phyloP scores from a whole-genome alignment of 2,113 vertebrate species.

The Anolis sagrei region DNA sequence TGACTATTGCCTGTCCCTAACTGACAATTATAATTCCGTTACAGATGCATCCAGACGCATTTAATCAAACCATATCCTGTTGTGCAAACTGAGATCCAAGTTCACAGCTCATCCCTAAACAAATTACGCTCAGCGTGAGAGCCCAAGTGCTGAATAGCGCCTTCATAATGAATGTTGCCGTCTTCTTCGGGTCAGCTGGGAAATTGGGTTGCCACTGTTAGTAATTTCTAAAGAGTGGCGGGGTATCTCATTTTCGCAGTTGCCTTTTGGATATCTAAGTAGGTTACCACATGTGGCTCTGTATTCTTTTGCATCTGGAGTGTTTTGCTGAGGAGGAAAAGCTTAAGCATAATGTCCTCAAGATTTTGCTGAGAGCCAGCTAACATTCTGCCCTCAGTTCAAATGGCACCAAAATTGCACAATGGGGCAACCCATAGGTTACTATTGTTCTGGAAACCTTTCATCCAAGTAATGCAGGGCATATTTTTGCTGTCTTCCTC shows the following conservation, averaged over 20 bases:
- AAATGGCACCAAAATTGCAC: slow-evolving; percentile 46
- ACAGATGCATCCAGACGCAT: slow-evolving; percentile 51
- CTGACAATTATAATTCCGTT: slow-evolving; percentile 69
- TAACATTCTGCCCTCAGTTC: slow-evolving; percentile 5
- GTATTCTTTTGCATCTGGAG: slow-evolving; percentile 42
- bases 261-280: slow-evolving; percentile 50
- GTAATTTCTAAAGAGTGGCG: slow-evolving; percentile 59
- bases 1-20: slow-evolving; percentile 50
- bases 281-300: slow-evolving; percentile 43
- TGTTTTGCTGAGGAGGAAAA: slow-evolving; percentile 47
- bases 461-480: slow-evolving; percentile 46
- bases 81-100: slow-evolving; percentile 60
- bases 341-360: slow-evolving; percentile 43
- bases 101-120: slow-evolving; percentile 60
- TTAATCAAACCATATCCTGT: slow-evolving; percentile 61
- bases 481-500: slow-evolving; percentile 29
- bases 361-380: slow-evolving; percentile 41
- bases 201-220: slow-evolving; percentile 55
- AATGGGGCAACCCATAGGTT: slow-evolving; percentile 17
- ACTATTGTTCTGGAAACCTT: slow-evolving; percentile 44
- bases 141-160: slow-evolving; percentile 35
- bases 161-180: slow-evolving; percentile 41
- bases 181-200: slow-evolving; percentile 52
- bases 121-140: slow-evolving; percentile 47
- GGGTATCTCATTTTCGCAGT: slow-evolving; percentile 52